These are phyloP conservation scores for Drosophila diplacantha DNA, from an alignment of 2,888 invertebrate genomes.

Conservation along the genomic window DNA sequence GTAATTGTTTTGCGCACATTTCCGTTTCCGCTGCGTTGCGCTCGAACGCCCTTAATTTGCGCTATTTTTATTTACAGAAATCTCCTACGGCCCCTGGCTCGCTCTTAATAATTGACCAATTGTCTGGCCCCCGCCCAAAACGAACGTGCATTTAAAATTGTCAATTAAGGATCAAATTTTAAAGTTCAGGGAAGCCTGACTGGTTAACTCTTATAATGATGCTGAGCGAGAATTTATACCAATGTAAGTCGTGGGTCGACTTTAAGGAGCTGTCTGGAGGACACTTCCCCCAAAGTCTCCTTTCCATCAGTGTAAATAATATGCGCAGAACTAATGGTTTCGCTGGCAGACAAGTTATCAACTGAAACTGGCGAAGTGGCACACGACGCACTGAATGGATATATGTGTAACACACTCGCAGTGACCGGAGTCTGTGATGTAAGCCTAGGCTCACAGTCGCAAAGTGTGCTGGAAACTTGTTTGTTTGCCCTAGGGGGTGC, in stretches of 20 bases:
- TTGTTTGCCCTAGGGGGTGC: conserved; percentile 46
- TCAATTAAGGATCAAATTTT: background rate
- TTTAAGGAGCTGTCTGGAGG: background rate
- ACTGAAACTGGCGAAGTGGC: background rate
- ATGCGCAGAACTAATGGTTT: background rate
- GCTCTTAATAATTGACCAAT: conserved; percentile 50
- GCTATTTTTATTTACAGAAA: conserved; percentile 60
- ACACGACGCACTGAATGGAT: background rate
- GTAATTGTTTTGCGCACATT: conserved; percentile 70
- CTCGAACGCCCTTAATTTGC: conserved; percentile 64
- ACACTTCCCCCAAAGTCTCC: background rate
- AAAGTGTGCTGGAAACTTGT: conserved; percentile 30
- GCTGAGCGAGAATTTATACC: background rate
- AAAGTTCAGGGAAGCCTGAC: too few species aligned
- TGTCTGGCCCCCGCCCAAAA: conserved; percentile 19
- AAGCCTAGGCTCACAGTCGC: conserved; percentile 35
- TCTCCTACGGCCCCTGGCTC: conserved; percentile 13
- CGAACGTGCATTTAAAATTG: conserved; percentile 27
- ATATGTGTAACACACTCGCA: conserved; percentile 1
- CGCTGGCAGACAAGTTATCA: background rate
- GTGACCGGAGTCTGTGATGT: background rate
- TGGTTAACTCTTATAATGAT: background rate
- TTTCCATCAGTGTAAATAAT: background rate
- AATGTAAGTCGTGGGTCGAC: too few species aligned
- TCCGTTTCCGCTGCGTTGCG: conserved; percentile 67